Base-by-base conservation (phyloP, 2,797 vertebrate genomes). In the Halcyon smyrnensis region DNA sequence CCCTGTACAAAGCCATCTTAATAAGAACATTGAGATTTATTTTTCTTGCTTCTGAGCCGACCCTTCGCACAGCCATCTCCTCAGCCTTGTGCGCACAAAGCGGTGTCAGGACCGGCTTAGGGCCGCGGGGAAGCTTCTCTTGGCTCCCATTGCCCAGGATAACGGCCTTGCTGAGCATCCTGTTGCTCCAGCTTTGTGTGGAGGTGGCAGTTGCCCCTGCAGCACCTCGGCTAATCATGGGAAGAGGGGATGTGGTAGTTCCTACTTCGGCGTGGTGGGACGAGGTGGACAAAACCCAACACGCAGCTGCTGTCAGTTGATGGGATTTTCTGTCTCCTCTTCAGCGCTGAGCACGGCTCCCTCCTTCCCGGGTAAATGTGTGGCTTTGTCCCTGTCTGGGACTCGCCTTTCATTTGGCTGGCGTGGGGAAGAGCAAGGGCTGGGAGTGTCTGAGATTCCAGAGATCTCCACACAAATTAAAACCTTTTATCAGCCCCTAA, bases 401-500 rank as follows among this genome's bases (percentile, higher is more conserved):
- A 65, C 56, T 87, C 28, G 76, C 51, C 56, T 76, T 90, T 70
- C 54, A 67, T 92, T 91, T 71, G 8, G 7, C 37, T 32, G 84
- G 90, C n/a, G 5, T 85, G 92, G 82, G 62, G 75, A 83, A 90
- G 96, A 96, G 87, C 81, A 74, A 77, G 84, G 78, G 87, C 93
- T 5, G 3, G 82, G 70, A 95, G 77, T 15, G 65, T 63, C 97
- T 97, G 96, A 97, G 96, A 97, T 97, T 83, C 48, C 8, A 90
- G 94, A 97, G 97, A 97, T 97, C 96, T 89, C 92, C 92, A 79
- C 90, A 45, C 97, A 97, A 98, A 98, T 98, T 98, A 98, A 98
- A 98, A 97, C 95, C 97, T 98, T 98, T 98, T 98, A 98, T 98
- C 97, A 96, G 95, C 82, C 90, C 96, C 95, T 98, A 96, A 97